These are phyloP conservation scores for Ceratoteleas bidentatus DNA, from an alignment of 1,140 invertebrate genomes.

Conservation along the genomic window DNA sequence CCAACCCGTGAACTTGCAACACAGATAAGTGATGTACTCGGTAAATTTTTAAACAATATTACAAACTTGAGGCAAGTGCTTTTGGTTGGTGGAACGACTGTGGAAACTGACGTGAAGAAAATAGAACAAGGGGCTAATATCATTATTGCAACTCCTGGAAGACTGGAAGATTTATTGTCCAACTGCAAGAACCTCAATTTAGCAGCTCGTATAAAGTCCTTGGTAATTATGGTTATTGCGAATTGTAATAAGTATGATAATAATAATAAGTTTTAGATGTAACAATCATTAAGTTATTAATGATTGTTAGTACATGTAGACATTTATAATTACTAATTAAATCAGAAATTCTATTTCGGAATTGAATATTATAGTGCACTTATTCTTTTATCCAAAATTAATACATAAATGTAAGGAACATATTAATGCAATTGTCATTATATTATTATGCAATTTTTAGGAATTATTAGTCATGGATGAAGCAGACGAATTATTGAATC, in stretches of 20 bases:
- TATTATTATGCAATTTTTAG: slow-evolving; percentile 73
- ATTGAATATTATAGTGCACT: too few relatives aligned
- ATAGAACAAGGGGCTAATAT: slow-evolving; percentile 91
- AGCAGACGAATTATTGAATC: slow-evolving; percentile 95
- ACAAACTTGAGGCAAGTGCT: slow-evolving; percentile 83
- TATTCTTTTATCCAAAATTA: slow-evolving; percentile 1
- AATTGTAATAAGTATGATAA: too few relatives aligned
- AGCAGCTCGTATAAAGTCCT: slow-evolving; percentile 85
- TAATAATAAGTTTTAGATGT: slow-evolving; percentile 21
- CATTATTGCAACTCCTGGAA: slow-evolving; percentile 94
- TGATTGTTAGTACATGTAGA: too few relatives aligned
- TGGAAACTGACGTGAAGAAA: slow-evolving; percentile 87
- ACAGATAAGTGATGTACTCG: slow-evolving; percentile 92
- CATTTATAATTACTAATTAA: too few relatives aligned
- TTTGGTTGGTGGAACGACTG: slow-evolving; percentile 91
- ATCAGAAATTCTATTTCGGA: too few relatives aligned
- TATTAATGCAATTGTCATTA: too few relatives aligned
- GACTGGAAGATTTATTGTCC: slow-evolving; percentile 93
- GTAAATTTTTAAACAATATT: slow-evolving; percentile 83
- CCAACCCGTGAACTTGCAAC: slow-evolving; percentile 96
- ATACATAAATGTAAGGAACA: too few relatives aligned
- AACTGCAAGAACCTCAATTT: slow-evolving; percentile 85
- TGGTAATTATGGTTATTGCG: slow-evolving; percentile 85
- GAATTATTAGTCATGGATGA: slow-evolving; percentile 98
- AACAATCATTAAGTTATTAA: too few relatives aligned